Conservation (phyloP, 2,888 invertebrate genomes). For the Drosophila cognata region DNA sequence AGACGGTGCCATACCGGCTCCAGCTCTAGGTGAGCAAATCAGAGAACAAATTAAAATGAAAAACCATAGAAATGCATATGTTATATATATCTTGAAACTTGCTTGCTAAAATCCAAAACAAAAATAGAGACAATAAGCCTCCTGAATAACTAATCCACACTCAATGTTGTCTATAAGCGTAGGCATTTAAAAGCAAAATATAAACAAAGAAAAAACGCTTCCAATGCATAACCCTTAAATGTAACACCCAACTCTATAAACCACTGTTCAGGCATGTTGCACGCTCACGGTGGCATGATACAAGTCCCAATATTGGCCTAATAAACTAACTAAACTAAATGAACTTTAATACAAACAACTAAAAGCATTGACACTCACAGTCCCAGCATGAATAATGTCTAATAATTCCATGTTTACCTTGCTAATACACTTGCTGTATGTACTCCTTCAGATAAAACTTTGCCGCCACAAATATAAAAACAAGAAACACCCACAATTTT, state of each 20-base stretch:
- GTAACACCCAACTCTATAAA: conserved; percentile 21
- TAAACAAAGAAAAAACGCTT: neutral
- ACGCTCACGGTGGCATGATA: conserved; percentile 61
- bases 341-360: conserved; percentile 8
- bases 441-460: conserved; percentile 2
- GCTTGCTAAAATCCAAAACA: conserved; percentile 37
- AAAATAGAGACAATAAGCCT: neutral
- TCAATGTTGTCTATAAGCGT: conserved; percentile 41
- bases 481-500: neutral
- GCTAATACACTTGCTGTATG: conserved; percentile 21
- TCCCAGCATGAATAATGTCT: conserved; percentile 52
- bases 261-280: conserved; percentile 54
- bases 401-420: conserved; percentile 15
- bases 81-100: conserved; percentile 53
- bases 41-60: conserved; percentile 55
- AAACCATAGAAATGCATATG: conserved; percentile 38
- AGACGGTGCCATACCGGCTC: conserved; percentile 85
- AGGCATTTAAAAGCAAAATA: conserved; percentile 29
- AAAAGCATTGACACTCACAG: conserved; percentile 36
- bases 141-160: conserved; percentile 32
- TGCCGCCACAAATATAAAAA: neutral
- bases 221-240: conserved; percentile 23
- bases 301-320: conserved; percentile 37
- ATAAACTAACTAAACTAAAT: conserved; percentile 4
- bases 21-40: conserved; percentile 85